A percentile compares a stretch with the other conserved stretches of the same genome.
Conservation (phyloP, 2,113 vertebrate genomes). For the Alethe castanea region DNA sequence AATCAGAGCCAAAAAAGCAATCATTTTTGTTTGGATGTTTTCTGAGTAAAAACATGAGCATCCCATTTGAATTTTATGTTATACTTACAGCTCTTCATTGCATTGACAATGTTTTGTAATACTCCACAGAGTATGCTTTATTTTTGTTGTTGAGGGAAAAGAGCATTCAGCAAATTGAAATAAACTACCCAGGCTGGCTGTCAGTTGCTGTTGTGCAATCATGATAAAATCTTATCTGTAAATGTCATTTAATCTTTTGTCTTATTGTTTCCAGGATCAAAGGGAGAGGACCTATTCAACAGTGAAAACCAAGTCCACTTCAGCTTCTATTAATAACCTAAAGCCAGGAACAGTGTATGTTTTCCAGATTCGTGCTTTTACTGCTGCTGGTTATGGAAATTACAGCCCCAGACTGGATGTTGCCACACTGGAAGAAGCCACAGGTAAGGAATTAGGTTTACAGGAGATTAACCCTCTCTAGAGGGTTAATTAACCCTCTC, state of each 20-base stretch:
- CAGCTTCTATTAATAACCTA: conserved; percentile 93
- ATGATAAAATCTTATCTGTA: conserved; percentile 51
- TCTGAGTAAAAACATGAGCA: conserved; percentile 25
- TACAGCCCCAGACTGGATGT: conserved; percentile 94
- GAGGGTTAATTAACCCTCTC: background rate
- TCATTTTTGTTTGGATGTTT: conserved; percentile 38
- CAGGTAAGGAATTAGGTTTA: conserved; percentile 77
- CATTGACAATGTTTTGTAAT: conserved; percentile 21
- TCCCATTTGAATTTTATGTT: conserved; percentile 64
- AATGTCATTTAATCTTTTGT: conserved; percentile 48
- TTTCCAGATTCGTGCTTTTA: conserved; percentile 97
- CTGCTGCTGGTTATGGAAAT: conserved; percentile 93
- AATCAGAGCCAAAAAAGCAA: conserved; percentile 17
- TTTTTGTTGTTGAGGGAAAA: background rate
- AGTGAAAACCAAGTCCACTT: conserved; percentile 92
- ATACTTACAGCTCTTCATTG: conserved; percentile 29
- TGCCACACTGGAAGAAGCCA: conserved; percentile 92
- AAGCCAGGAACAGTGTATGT: conserved; percentile 96
- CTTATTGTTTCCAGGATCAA: conserved; percentile 84
- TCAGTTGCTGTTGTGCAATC: conserved; percentile 34
- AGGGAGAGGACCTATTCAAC: conserved; percentile 96
- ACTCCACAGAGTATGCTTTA: conserved; percentile 8
- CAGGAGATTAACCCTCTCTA: background rate
- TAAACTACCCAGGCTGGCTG: conserved; percentile 35
- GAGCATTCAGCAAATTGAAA: conserved; percentile 48